Conservation (phyloP, 2,888 invertebrate species). For the Gymnoscelis rufifasciata region DNA sequence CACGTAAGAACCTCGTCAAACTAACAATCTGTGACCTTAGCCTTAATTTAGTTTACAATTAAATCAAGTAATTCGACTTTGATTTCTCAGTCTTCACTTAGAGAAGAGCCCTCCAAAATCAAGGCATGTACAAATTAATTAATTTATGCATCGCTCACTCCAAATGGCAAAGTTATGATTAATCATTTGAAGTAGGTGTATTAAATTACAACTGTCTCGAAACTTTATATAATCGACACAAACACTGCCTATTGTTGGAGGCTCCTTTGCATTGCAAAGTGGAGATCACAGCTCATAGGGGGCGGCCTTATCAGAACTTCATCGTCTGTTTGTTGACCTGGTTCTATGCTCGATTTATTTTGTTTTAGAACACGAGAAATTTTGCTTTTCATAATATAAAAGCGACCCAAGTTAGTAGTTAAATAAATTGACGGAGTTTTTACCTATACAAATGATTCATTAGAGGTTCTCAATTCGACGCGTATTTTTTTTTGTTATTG, state of each 20-base stretch:
- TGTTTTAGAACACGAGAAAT: not conserved
- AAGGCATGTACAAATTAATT: conserved; percentile 3
- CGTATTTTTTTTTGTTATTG: too few species aligned
- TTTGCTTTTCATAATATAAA: not conserved
- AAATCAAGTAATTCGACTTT: not conserved
- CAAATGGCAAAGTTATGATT: conserved; percentile 1
- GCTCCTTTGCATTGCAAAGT: conserved; percentile 20
- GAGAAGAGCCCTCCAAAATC: not conserved
- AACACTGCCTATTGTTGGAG: conserved; percentile 13
- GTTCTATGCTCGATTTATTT: too few species aligned
- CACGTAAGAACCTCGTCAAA: too few species aligned
- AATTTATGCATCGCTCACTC: conserved; percentile 6
- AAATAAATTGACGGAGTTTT: too few species aligned
- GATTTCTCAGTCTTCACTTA: not conserved
- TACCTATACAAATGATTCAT: too few species aligned
- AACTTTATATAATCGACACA: conserved; percentile 19
- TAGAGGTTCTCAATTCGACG: too few species aligned
- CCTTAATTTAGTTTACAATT: not conserved
- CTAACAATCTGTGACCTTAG: too few species aligned
- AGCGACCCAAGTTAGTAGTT: too few species aligned
- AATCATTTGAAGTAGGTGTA: conserved; percentile 7
- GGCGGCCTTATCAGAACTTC: too few species aligned
- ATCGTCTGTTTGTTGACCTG: too few species aligned
- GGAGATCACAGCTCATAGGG: conserved; percentile 7
- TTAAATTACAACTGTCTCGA: conserved; percentile 14